phyloP scores from a whole-genome alignment of 2,113 vertebrate genomes.

The Phaetusa simplex region DNA sequence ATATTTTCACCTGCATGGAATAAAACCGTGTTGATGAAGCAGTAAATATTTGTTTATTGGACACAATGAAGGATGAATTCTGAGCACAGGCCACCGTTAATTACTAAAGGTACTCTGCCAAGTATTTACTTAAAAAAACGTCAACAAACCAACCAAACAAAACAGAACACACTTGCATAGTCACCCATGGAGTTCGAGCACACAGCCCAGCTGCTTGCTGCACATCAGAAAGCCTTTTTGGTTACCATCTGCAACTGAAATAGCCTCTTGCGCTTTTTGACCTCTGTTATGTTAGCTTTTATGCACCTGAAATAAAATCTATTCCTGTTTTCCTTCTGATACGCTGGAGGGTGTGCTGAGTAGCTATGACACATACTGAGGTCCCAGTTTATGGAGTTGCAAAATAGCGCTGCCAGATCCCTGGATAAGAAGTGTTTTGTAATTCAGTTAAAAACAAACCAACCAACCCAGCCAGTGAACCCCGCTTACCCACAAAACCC shows the following conservation, averaged over 20 bases:
- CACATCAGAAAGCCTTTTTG: background rate
- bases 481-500: background rate
- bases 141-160: background rate
- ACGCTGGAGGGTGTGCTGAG: background rate
- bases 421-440: background rate
- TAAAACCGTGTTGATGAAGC: background rate
- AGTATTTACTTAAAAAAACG: background rate
- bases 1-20: background rate
- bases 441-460: background rate
- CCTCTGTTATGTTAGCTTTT: background rate
- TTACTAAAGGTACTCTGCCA: background rate
- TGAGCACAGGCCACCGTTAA: background rate
- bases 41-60: conserved; percentile 22
- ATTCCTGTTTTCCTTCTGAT: background rate
- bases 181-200: background rate
- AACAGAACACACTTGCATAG: background rate
- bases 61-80: background rate
- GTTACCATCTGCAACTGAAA: background rate
- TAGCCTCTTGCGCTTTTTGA: background rate
- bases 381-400: background rate
- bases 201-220: background rate
- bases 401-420: background rate
- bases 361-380: background rate
- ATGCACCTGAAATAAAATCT: background rate
- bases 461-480: background rate